Base-by-base conservation (phyloP, 1,140 invertebrate genomes). In the Heliothis subflexa region DNA sequence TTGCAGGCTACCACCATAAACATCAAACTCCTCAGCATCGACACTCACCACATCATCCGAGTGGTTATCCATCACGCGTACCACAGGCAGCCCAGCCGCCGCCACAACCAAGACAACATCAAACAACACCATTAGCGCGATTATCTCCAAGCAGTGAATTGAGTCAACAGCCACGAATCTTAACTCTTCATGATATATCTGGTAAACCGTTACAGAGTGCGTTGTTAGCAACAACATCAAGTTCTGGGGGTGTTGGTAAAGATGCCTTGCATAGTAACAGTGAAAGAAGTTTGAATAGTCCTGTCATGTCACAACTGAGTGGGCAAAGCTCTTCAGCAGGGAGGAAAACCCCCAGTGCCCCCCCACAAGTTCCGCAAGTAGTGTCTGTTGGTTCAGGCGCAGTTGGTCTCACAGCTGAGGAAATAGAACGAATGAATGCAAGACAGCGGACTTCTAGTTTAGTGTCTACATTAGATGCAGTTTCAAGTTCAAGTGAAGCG, bases 131-230 rank as follows among this genome's bases (percentile, higher is more conserved):
- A 7, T 91, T 99, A 13, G 98, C 98, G 0, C 95, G 98, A 78
- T 93, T 99, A 0, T 99, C 98, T 85, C 98, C 98, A 0, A 98
- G 98, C 84, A 98, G 98, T 85, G 98, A 99, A 92, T 92, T 99
- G 59, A 98, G 98, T 78, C 98, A 99, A 90, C 98, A 98, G 80
- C 98, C 98, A 0, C 95, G 98, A 73, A 99, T 99, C 81, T 94
- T 99, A 1, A 99, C 98, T 0, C 93, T 99, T 25, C 98, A 99
- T 92, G 98, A 99, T 91, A 98, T 99, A 82, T 98, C 98, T 81
- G 98, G 98, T 0, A 99, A 98, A 88, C 98, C 98, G 0, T 89
- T 98, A 33, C 98, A 99, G 88, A 98, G 97, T 78, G 98, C 98
- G 0, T 94, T 99, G 9, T 91, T 99, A 59, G 98, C 98, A 0